A percentile compares a stretch with the other conserved stretches of the same genome.
Evolutionary conservation across 1,140 invertebrate genomes (phyloP).

Genomic region (Cydia strobilella): DNA sequence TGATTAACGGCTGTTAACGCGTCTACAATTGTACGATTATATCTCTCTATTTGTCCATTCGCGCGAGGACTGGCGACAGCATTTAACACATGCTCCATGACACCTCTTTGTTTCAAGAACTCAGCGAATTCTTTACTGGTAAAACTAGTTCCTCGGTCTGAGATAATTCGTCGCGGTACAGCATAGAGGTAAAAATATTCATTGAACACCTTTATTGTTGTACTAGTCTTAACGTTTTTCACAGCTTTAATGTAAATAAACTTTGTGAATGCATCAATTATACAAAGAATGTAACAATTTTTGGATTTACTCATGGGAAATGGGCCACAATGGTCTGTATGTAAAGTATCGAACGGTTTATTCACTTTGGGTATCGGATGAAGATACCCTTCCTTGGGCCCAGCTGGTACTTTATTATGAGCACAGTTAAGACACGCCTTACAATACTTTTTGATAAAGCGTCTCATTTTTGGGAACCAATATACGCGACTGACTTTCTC

Average conservation of each 20-base stretch:
- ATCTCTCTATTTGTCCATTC: conserved; percentile 52
- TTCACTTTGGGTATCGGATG: conserved; percentile 11
- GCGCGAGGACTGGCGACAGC: conserved; percentile 48
- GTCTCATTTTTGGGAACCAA: conserved; percentile 38
- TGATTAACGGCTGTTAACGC: conserved; percentile 40
- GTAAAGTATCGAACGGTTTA: conserved; percentile 29
- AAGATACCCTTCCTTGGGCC: conserved; percentile 32
- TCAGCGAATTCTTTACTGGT: conserved; percentile 41
- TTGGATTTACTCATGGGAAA: conserved; percentile 1
- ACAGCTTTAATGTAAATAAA: conserved; percentile 47
- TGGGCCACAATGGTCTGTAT: no score
- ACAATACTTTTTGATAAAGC: conserved; percentile 37
- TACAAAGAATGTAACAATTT: conserved; percentile 8
- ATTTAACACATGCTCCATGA: conserved; percentile 43
- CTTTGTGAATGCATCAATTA: conserved; percentile 30
- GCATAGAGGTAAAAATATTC: conserved; percentile 42
- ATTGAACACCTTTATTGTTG: conserved; percentile 32
- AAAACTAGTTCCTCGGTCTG: conserved; percentile 40
- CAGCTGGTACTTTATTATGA: conserved; percentile 34
- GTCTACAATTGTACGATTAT: conserved; percentile 46
- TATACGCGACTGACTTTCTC: conserved; percentile 33
- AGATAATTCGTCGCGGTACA: conserved; percentile 43
- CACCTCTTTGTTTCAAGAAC: conserved; percentile 41
- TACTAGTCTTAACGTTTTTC: conserved; percentile 35
- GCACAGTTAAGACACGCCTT: conserved; percentile 38